Evolutionary conservation across 2,797 vertebrate species (phyloP).

Genomic region (Taeniopygia guttata): DNA sequence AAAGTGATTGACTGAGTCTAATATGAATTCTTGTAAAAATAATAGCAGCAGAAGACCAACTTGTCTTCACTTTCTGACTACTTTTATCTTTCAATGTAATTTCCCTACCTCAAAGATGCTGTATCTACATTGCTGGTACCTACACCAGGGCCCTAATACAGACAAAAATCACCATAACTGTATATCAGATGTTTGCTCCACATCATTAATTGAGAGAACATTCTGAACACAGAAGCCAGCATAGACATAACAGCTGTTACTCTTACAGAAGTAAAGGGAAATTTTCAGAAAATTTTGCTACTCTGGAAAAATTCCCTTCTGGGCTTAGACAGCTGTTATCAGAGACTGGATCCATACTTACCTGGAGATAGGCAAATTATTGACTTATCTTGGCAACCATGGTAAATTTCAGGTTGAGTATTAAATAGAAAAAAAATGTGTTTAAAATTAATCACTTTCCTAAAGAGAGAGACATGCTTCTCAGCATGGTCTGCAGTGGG

Average conservation of each 20-base stretch:
- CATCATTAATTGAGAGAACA: not conserved
- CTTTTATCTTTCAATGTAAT: not conserved
- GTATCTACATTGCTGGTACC: not conserved
- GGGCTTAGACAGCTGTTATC: not conserved
- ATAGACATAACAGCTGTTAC: not conserved
- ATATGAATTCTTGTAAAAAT: not conserved
- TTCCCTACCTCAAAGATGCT: not conserved
- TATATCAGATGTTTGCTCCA: not conserved
- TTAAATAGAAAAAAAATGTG: not conserved
- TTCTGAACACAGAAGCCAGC: not conserved
- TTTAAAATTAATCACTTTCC: constrained; percentile 14
- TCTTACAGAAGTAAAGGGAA: not conserved
- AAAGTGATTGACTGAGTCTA: not conserved
- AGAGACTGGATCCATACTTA: not conserved
- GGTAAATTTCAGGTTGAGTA: constrained; percentile 13
- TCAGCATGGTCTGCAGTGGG: not conserved
- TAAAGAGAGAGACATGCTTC: not conserved
- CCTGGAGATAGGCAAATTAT: constrained; percentile 14
- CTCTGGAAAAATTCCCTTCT: constrained; percentile 20
- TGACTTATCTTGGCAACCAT: not conserved
- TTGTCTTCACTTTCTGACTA: not conserved
- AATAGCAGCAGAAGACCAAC: not conserved
- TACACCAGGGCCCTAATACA: not conserved
- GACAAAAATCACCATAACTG: not conserved
- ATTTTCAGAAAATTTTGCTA: constrained; percentile 13